Percentiles rank a stretch among this genome's conserved stretches.
Evolutionary conservation across 92 coral and sea anemone genomes (phyloP).

Genomic region (Porites lobata): DNA sequence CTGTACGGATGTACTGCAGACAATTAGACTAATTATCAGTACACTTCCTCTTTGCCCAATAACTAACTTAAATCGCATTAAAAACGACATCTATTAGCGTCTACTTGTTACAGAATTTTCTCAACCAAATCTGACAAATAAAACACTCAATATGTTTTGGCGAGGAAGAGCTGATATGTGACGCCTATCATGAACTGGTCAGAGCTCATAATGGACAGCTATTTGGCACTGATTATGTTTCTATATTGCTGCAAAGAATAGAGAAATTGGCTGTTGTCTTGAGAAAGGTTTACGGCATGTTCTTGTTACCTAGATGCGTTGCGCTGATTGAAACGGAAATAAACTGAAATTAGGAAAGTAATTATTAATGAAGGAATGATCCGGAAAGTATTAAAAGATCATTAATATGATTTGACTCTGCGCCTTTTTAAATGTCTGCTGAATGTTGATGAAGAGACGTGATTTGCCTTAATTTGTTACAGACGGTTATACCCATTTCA

Average conservation of each 20-base stretch:
- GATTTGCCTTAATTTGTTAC: too few relatives aligned
- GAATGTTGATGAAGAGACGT: too few relatives aligned
- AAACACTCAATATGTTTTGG: slow-evolving; percentile 28
- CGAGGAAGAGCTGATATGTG: neutral
- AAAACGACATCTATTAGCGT: neutral
- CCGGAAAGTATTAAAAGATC: too few relatives aligned
- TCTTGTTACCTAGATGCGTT: too few relatives aligned
- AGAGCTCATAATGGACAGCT: slow-evolving; percentile 28
- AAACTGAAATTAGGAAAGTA: too few relatives aligned
- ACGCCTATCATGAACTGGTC: neutral
- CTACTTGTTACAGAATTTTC: neutral
- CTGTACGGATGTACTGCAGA: neutral
- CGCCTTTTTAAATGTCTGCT: too few relatives aligned
- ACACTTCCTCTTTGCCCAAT: neutral
- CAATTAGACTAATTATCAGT: too few relatives aligned
- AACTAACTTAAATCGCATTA: neutral
- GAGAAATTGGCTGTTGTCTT: neutral
- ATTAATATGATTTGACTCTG: too few relatives aligned
- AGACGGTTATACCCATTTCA: too few relatives aligned
- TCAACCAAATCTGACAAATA: slow-evolving; percentile 33
- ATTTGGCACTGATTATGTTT: slow-evolving; percentile 13
- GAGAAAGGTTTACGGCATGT: neutral
- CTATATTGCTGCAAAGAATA: neutral
- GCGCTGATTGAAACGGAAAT: neutral
- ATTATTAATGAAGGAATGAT: too few relatives aligned